phyloP scores from a whole-genome alignment of 2,888 invertebrate genomes.

The Tricholauxania praeusta region DNA sequence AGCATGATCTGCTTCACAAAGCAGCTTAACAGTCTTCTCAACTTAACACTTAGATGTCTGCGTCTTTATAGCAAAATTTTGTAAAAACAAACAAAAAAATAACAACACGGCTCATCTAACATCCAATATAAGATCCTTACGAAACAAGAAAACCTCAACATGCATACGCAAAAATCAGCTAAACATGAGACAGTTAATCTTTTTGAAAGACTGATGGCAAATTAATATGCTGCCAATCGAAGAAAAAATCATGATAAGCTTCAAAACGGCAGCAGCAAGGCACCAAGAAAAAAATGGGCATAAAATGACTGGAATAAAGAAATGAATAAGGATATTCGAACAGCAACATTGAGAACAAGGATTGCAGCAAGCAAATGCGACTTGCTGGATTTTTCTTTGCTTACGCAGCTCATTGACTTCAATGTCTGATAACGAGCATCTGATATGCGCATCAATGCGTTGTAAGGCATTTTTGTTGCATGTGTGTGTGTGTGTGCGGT shows the following conservation, averaged over 20 bases:
- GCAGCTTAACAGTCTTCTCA: no score
- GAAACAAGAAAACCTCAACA: neutral
- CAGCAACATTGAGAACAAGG: no score
- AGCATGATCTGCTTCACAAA: no score
- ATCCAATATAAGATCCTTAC: neutral
- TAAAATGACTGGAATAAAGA: no score
- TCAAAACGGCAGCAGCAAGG: neutral
- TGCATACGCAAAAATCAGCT: constrained; percentile 2
- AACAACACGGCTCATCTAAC: no score
- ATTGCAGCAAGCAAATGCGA: no score
- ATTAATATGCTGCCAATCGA: constrained; percentile 39
- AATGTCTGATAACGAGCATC: constrained; percentile 20
- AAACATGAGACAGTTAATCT: constrained; percentile 38
- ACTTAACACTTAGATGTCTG: no score
- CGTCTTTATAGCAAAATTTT: no score
- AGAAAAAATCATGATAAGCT: constrained; percentile 9
- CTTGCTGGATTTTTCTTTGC: neutral
- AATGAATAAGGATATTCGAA: no score
- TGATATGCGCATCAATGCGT: neutral
- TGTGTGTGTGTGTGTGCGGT: neutral
- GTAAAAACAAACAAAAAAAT: no score
- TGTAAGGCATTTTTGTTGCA: neutral
- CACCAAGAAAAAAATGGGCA: no score
- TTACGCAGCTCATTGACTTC: constrained; percentile 18
- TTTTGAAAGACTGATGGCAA: constrained; percentile 41